Evolutionary conservation across 2,888 invertebrate genomes (phyloP), one percentile per base, ranked within the genome.

Genomic region (Amaurobius ferox): DNA sequence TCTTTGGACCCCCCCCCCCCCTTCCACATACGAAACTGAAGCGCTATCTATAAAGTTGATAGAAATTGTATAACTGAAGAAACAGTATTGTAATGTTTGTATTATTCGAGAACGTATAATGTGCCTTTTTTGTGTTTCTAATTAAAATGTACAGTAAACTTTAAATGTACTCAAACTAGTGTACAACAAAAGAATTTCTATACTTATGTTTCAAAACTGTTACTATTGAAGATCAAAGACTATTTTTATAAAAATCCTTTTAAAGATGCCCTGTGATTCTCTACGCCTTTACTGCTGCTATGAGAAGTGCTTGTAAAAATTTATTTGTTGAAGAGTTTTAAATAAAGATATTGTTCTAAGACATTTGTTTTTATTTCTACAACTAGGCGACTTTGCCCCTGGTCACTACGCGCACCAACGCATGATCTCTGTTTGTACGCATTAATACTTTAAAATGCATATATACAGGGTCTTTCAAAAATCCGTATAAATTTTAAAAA

Each of bases 281-380:
- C 40, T 68, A 28, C 23, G 39, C 35, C 23, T 26, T 40, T 3
- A 13, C 9, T n/a, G 16, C 23, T 11, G 26, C 19, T n/a, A 44
- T 74, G 55, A 73, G 32, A 68, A 40, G 29, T n/a, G 29, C 39
- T 61, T 32, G 19, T 35, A 66, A 19, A 66, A 35, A 30, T 35
- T 30, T 73, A 48, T 55, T 80, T 67, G 73, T 80, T 73, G 28
- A 32, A 80, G 44, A 80, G 66, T 80, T 80, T 73, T 40, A 79
- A 80, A 74, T 80, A 80, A 80, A 80, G 72, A 68, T 80, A 80
- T 74, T 80, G 80, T 80, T 80, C 55, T 80, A 26, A 39, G 68
- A 44, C 23, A 26, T 3, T 5, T 1, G 16, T 6, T 48, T 48
- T 0, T n/a, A n/a, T n/a, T n/a, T n/a, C n/a, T n/a, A n/a, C n/a